phyloP scores from a whole-genome alignment of 2,113 vertebrate species.

The Arenaria interpres region DNA sequence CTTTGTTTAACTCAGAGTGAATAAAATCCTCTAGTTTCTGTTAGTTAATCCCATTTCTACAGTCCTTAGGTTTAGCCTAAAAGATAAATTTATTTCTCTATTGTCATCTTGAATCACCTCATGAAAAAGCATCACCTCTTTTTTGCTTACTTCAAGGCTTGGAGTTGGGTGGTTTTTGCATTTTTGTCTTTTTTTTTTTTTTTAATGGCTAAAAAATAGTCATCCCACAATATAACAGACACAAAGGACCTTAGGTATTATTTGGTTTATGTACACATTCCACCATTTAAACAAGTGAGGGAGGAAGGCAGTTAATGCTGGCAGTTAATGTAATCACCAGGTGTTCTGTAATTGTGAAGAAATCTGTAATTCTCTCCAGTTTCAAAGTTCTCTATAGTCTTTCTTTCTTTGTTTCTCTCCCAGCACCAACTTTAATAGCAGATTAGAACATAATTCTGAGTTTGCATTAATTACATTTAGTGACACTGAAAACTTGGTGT shows the following conservation, averaged over 20 bases:
- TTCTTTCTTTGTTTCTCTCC: background rate
- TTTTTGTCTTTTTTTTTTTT: background rate
- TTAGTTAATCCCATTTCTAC: background rate
- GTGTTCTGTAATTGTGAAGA: background rate
- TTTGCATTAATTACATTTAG: background rate
- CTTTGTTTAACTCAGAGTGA: background rate
- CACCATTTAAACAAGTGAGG: background rate
- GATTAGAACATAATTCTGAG: background rate
- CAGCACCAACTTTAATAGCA: background rate
- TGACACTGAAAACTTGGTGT: background rate
- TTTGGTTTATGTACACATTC: background rate
- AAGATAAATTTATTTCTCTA: background rate
- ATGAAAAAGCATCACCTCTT: background rate
- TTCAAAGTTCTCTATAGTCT: background rate
- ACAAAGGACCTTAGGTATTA: background rate
- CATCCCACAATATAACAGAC: background rate
- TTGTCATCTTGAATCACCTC: background rate
- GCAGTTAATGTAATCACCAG: background rate
- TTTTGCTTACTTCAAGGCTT: background rate
- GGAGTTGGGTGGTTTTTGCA: rapidly evolving
- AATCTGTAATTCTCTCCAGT: background rate
- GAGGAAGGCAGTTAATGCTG: background rate
- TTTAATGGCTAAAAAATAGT: background rate
- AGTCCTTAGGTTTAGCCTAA: background rate
- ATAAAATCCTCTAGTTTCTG: background rate